Evolutionary conservation across 2,797 vertebrate genomes (phyloP), one percentile per base, ranked within the genome.

Genomic region (Gila robusta): DNA sequence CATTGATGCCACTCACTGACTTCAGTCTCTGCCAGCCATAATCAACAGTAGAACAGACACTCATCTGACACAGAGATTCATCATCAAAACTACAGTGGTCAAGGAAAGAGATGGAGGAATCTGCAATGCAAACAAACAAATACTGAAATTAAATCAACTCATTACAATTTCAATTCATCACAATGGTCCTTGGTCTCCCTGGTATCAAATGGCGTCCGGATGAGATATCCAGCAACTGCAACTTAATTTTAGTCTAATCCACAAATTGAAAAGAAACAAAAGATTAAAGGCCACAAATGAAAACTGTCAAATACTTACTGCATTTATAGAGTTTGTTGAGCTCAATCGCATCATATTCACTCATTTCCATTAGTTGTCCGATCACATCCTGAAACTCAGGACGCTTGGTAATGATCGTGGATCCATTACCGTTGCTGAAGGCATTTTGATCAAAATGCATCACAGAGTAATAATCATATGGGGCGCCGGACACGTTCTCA

Each of bases 381-480:
- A 98, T 97, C 44, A 96, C 91, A 11, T 70, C 19, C 12, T 39
- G 19, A 1, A 70, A 10, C 67, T 70, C 67, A 5, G 19, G 9
- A 23, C 96, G 94, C 70, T 91, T 96, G 21, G 97, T 97, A 62
- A 94, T 0, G 0, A 98, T 97, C 5, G 97, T 98, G 9, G 95
- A 88, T 12, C 96, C 94, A 0, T 91, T 93, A 6, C 96, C 95
- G 0, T 94, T 97, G 62, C 14, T 91, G 86, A 97, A 97, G 0
- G 93, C 89, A 4, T 90, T 89, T 88, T 95, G 91, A 26, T 93
- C 88, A 0, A 97, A 98, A 92, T 98, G 97, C 97, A 97, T 94
- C 47, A 97, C 93, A 1, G 96, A 97, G 6, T 72, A 93, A 59
- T 96, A 97, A 86, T 97, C 96, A 88, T 98, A 98, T 1, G 95